Base-by-base conservation (phyloP, 2,113 vertebrate species). In the Ceyx melanurus region DNA sequence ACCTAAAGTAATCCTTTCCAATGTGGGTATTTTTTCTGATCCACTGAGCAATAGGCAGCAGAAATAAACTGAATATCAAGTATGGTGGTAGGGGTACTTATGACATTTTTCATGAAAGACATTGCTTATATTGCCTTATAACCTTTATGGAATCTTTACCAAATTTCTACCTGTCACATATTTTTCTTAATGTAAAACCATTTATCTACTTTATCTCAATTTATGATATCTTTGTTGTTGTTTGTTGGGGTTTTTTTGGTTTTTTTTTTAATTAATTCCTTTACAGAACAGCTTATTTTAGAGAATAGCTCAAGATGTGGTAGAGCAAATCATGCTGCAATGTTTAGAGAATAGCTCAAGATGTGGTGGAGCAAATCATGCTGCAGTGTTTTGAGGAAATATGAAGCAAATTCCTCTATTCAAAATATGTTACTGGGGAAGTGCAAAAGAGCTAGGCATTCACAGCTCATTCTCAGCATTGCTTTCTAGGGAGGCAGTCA, bases 401-500 rank as follows among this genome's bases (percentile, higher is more conserved):
- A 66, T 10, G 29, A 90, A 93, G 28, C 60, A 89, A 87, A 95
- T 73, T 72, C 51, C 33, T 60, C 58, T 82, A 92, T 82, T 77
- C 64, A 80, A 82, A 91, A 45, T 46, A 42, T 28, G 6, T 74
- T 86, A 31, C 10, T 67, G 68, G n/a, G 56, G 60, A 87, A 85
- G 26, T 82, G 74, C 71, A 78, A 92, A 83, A 71, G 65, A 88
- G 26, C 37, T 71, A 85, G 54, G 64, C 87, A 80, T 95, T 96
- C 62, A 28, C 28, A 64, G 43, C 43, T 94, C 33, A 21, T 89
- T 95, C 92, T 93, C 67, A 87, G 86, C 71, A 92, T 72, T 93
- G 89, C 92, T 96, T 96, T 96, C 88, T 89, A 95, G 94, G 95
- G 91, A 96, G 91, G 75, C 87, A 86, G 85, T 94, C 94, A 88